These are phyloP conservation scores for Vulpes lagopus DNA, from an alignment of 2,113 vertebrate species.

Conservation along the genomic window DNA sequence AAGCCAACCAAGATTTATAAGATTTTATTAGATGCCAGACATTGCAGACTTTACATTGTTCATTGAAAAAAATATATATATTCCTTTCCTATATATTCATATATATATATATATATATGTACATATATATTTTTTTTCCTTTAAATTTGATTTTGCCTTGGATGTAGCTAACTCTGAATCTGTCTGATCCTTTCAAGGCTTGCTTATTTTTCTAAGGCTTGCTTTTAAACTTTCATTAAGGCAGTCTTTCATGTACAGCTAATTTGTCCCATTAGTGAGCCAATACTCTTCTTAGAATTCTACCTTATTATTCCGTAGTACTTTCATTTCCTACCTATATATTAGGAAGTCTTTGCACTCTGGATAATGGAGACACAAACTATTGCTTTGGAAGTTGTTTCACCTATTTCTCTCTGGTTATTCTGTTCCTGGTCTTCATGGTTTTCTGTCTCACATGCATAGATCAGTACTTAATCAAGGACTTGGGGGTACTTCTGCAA, in stretches of 20 bases:
- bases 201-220: background rate
- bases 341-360: background rate
- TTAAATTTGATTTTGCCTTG: background rate
- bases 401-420: background rate
- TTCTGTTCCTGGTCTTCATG: background rate
- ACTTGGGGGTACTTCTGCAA: background rate
- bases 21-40: background rate
- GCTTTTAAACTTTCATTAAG: slow-evolving; percentile 3
- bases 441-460: background rate
- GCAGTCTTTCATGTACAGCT: background rate
- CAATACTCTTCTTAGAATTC: background rate
- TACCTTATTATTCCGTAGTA: background rate
- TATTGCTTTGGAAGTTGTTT: background rate
- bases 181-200: background rate
- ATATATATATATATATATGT: background rate
- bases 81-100: background rate
- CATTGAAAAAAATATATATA: background rate
- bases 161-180: background rate
- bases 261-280: background rate
- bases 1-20: background rate
- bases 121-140: background rate
- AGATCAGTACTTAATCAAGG: background rate
- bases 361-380: background rate
- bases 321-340: background rate
- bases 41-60: background rate